These are phyloP conservation scores for Drosophila hamatofila DNA, from an alignment of 2,888 invertebrate species.

Conservation along the genomic window DNA sequence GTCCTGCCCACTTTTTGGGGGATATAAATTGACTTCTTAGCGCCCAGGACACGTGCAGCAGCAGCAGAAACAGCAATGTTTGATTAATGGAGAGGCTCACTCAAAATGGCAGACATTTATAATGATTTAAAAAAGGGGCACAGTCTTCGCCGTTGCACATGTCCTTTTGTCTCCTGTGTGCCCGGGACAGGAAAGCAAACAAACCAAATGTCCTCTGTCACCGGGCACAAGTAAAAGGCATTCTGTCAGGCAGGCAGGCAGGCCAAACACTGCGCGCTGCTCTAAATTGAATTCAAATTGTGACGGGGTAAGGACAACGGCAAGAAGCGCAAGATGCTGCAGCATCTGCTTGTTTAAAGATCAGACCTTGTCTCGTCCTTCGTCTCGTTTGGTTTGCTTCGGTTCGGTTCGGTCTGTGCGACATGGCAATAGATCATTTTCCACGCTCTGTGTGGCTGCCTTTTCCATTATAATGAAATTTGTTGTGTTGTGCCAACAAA, in stretches of 20 bases:
- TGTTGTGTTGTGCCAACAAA: conserved; percentile 83
- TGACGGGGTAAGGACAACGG: conserved; percentile 25
- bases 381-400: conserved; percentile 17
- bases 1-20: conserved; percentile 40
- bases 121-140: conserved; percentile 18
- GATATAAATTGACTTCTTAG: conserved; percentile 75
- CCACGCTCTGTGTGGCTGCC: conserved; percentile 67
- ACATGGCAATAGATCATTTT: conserved; percentile 75
- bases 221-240: conserved; percentile 72
- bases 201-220: conserved; percentile 53
- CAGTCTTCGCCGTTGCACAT: conserved; percentile 61
- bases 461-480: conserved; percentile 72
- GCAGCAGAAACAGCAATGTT: neutral
- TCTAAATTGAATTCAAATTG: conserved; percentile 83
- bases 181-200: conserved; percentile 39
- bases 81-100: conserved; percentile 65
- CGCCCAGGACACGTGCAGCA: conserved; percentile 66
- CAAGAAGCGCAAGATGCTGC: conserved; percentile 59
- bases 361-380: conserved; percentile 63
- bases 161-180: conserved; percentile 75
- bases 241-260: neutral
- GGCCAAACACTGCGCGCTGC: conserved; percentile 37
- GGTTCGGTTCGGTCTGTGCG: conserved; percentile 19
- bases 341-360: conserved; percentile 82
- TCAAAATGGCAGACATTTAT: conserved; percentile 60